Evolutionary conservation across 2,797 vertebrate species (phyloP), one percentile per base, ranked within the genome.

Genomic region (Gadopsis bispinosus): DNA sequence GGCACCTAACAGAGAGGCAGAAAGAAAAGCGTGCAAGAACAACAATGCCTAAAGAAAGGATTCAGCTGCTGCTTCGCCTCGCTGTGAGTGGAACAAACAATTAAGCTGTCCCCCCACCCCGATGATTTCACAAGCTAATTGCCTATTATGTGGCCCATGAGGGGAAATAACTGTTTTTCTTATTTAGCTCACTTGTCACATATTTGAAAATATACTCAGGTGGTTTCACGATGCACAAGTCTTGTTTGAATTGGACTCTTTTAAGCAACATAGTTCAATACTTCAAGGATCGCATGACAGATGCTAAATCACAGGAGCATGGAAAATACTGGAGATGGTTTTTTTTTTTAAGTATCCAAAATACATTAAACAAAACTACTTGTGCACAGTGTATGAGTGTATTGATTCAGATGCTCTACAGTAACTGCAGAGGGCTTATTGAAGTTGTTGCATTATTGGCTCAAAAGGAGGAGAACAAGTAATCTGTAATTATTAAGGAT

Each of bases 41-140:
- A 85, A 87, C 73, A 88, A 62, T 54, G 86, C 81, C 85, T 29
- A n/a, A 47, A 88, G 83, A 87, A 81, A 81, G 74, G 31, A 81
- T 77, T 88, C 54, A 71, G 63, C 74, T 76, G 80, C 81, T 81
- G 79, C 77, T 78, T 74, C 11, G 75, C 82, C 77, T 83, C 22
- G 22, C 75, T 79, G 69, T 39, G 76, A 87, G 67, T 48, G 84
- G 71, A 91, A 90, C 79, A 89, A 90, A 89, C 85, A 87, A 80
- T 68, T 22, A 79, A 80, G 88, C 69, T 31, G 0, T 37, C 61
- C 71, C 71, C 41, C 45, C 56, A 48, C 75, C 71, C 77, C 19
- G 43, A 76, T 73, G 79, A 90, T 90, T 90, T 91, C 80, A 83
- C 79, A 83, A 85, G 81, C 80, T 92, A 92, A 91, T 91, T 89